Conservation (phyloP, 1,140 invertebrate genomes). For the Drosophila melanica region DNA sequence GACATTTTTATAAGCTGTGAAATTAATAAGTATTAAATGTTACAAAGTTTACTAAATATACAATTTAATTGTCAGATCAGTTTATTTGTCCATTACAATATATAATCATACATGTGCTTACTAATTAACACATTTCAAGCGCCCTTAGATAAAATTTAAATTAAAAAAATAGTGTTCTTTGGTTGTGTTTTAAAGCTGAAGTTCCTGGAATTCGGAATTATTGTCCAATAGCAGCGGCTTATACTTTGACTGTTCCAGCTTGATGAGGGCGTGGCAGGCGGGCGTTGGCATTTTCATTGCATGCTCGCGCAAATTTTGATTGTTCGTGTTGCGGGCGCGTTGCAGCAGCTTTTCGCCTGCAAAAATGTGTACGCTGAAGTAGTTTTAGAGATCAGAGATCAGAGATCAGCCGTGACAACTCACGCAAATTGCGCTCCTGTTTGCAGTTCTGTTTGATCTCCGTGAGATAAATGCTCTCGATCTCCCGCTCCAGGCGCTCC, state of each 20-base stretch:
- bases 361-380: constrained; percentile 4
- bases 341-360: constrained; percentile 58
- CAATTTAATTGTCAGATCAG: too few relatives aligned
- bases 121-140: too few relatives aligned
- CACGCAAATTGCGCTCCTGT: constrained; percentile 63
- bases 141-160: too few relatives aligned
- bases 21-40: too few relatives aligned
- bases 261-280: constrained; percentile 54
- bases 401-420: constrained; percentile 33
- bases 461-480: constrained; percentile 54
- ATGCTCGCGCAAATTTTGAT: constrained; percentile 47
- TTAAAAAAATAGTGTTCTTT: too few relatives aligned
- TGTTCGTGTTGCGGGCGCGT: constrained; percentile 47
- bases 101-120: too few relatives aligned
- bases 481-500: constrained; percentile 48
- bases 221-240: constrained; percentile 23
- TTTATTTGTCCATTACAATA: too few relatives aligned
- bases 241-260: constrained; percentile 17
- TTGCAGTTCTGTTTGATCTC: constrained; percentile 62
- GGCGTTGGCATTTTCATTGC: constrained; percentile 55
- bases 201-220: background rate
- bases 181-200: background rate
- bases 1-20: too few relatives aligned
- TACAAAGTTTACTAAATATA: too few relatives aligned
- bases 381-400: background rate